Conservation (phyloP, 2,797 vertebrate genomes). For the Cryptoprocta ferox region DNA sequence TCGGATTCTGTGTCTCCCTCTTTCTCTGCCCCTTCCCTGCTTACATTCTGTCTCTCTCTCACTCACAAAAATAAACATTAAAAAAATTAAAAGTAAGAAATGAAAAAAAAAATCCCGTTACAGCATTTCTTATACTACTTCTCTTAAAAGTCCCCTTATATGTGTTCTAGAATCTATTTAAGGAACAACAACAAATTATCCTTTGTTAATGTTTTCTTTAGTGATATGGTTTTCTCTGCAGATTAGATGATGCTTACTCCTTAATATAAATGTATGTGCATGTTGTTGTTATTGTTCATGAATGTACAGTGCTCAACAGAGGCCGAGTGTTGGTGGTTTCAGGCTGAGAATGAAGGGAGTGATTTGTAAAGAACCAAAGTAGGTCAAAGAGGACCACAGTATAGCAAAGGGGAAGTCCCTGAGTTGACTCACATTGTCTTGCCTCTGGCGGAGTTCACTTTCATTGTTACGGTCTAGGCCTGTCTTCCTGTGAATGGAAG, state of each 20-base stretch:
- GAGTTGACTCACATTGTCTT: slow-evolving; percentile 74
- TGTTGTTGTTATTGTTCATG: slow-evolving; percentile 15
- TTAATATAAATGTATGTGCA: neutral
- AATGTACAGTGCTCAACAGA: neutral
- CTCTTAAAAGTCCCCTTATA: neutral
- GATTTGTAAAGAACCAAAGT: slow-evolving; percentile 59
- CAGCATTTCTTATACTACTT: slow-evolving; percentile 31
- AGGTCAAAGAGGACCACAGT: slow-evolving; percentile 56
- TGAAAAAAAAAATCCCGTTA: neutral
- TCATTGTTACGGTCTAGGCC: slow-evolving; percentile 83
- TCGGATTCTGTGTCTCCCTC: no score
- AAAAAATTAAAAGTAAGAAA: no score
- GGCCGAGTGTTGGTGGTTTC: slow-evolving; percentile 28
- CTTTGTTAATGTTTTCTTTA: slow-evolving; percentile 47
- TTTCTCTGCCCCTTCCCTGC: no score
- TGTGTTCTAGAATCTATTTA: slow-evolving; percentile 32
- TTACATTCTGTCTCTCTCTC: no score
- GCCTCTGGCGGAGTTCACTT: slow-evolving; percentile 81
- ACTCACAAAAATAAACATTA: no score
- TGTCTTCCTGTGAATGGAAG: slow-evolving; percentile 84
- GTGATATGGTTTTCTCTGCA: neutral
- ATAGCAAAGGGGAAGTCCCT: slow-evolving; percentile 82
- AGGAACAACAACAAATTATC: neutral
- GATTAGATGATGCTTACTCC: neutral
- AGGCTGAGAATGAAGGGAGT: neutral